A percentile compares a stretch with the other conserved stretches of the same genome.
phyloP scores from a whole-genome alignment of 1,140 invertebrate species.

The Matsumurasca onukii region DNA sequence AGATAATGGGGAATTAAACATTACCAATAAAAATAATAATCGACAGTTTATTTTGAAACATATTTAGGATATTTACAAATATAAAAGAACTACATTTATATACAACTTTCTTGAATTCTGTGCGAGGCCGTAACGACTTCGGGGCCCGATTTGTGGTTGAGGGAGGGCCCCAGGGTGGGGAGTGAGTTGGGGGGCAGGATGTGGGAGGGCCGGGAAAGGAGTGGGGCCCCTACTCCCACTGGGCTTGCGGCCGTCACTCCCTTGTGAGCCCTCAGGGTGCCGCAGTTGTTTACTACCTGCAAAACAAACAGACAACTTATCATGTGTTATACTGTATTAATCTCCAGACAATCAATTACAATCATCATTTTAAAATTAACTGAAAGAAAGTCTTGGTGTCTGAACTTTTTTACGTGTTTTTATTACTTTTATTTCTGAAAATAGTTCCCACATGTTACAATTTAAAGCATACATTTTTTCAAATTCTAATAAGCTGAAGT shows the following conservation, averaged over 20 bases:
- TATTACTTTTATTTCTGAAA: no score
- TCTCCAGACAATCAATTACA: no score
- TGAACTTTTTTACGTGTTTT: no score
- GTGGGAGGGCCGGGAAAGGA: constrained; percentile 47
- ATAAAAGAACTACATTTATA: constrained; percentile 56
- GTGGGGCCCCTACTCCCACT: constrained; percentile 50
- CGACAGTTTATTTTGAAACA: constrained; percentile 34
- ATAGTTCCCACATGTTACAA: no score
- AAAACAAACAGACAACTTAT: constrained; percentile 46
- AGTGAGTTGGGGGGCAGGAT: constrained; percentile 52
- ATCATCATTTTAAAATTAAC: no score
- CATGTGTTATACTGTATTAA: no score
- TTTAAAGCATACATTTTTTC: no score
- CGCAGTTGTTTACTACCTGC: constrained; percentile 38
- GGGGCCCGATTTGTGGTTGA: constrained; percentile 59
- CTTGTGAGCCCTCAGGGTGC: constrained; percentile 57
- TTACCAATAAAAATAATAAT: constrained; percentile 19
- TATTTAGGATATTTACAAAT: constrained; percentile 30
- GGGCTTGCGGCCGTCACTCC: constrained; percentile 55
- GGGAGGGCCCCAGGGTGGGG: constrained; percentile 55
- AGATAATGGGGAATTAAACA: no score
- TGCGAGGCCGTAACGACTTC: constrained; percentile 81
- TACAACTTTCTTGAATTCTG: constrained; percentile 83
- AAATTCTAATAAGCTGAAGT: no score
- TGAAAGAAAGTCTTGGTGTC: no score